Evolutionary conservation across 1,140 invertebrate species (phyloP).

Genomic region (Drosophila varians): DNA sequence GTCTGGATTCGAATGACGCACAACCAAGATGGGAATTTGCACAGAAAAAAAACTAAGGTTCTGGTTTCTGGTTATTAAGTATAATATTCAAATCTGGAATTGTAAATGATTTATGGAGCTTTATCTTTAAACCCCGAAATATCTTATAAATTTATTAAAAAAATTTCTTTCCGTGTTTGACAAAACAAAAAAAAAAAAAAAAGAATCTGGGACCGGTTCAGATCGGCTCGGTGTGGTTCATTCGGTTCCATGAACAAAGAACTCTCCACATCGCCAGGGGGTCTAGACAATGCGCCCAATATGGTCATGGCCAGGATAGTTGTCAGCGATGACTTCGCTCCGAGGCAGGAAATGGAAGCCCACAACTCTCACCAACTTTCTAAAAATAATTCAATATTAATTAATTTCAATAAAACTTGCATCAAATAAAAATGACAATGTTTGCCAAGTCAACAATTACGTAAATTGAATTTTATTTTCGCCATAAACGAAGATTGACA

Average conservation of each 20-base stretch:
- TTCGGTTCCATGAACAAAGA: conserved; percentile 68
- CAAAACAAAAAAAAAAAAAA: conserved; percentile 2
- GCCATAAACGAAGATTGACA: too few relatives aligned
- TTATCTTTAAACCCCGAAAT: too few relatives aligned
- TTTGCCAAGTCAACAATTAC: too few relatives aligned
- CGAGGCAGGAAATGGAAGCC: background rate
- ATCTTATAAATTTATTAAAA: too few relatives aligned
- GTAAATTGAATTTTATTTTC: background rate
- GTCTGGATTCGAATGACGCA: conserved; percentile 63
- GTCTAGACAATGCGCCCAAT: conserved; percentile 63
- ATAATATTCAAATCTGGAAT: too few relatives aligned
- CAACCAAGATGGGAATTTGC: conserved; percentile 42
- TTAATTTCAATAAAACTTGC: conserved; percentile 6
- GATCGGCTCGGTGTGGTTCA: conserved; percentile 17
- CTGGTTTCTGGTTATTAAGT: background rate
- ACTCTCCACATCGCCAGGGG: conserved; percentile 40
- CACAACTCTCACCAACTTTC: background rate
- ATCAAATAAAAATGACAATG: conserved; percentile 38
- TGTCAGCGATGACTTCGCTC: conserved; percentile 18
- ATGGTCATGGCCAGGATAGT: conserved; percentile 49
- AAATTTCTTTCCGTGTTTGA: background rate
- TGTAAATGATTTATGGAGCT: background rate
- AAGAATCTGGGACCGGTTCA: conserved; percentile 48
- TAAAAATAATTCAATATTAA: conserved; percentile 1
- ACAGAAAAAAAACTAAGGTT: conserved; percentile 7